These are phyloP conservation scores for Synanthedon myopaeformis DNA, from an alignment of 2,888 invertebrate species.

Conservation along the genomic window DNA sequence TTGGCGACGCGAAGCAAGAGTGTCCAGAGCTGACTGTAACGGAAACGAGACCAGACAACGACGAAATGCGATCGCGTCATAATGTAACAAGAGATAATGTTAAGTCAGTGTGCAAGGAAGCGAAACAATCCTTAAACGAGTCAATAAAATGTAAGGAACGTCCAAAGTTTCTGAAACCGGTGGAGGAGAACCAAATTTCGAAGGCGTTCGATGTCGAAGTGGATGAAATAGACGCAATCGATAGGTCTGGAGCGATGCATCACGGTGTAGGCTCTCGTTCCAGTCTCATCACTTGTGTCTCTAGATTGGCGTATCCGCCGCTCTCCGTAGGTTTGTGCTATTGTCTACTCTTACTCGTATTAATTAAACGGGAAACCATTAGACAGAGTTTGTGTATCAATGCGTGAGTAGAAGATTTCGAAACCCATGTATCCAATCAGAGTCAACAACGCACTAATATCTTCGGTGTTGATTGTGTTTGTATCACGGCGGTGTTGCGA, in stretches of 20 bases:
- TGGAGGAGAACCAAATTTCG: constrained; percentile 29
- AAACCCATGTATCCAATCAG: too few species aligned
- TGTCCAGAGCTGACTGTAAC: constrained; percentile 8
- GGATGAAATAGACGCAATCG: constrained; percentile 30
- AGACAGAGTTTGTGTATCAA: too few species aligned
- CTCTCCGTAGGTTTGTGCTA: constrained; percentile 39
- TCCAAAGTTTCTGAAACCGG: constrained; percentile 25
- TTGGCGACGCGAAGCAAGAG: constrained; percentile 29
- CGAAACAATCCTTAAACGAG: constrained; percentile 51
- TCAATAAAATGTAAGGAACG: constrained; percentile 37
- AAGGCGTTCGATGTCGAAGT: constrained; percentile 20
- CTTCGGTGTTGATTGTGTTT: too few species aligned
- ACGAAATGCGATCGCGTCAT: background rate
- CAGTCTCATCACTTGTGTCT: constrained; percentile 20
- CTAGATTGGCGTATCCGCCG: constrained; percentile 30
- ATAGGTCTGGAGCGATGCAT: constrained; percentile 49
- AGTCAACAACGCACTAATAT: too few species aligned
- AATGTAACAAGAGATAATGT: background rate
- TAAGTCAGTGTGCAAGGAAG: constrained; percentile 34
- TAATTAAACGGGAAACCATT: too few species aligned
- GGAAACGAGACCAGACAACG: constrained; percentile 4
- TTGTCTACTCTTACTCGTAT: too few species aligned
- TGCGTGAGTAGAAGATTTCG: too few species aligned
- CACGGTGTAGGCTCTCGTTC: constrained; percentile 39
- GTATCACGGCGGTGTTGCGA: too few species aligned